phyloP scores from a whole-genome alignment of 2,113 vertebrate genomes.

The Hoplias malabaricus region DNA sequence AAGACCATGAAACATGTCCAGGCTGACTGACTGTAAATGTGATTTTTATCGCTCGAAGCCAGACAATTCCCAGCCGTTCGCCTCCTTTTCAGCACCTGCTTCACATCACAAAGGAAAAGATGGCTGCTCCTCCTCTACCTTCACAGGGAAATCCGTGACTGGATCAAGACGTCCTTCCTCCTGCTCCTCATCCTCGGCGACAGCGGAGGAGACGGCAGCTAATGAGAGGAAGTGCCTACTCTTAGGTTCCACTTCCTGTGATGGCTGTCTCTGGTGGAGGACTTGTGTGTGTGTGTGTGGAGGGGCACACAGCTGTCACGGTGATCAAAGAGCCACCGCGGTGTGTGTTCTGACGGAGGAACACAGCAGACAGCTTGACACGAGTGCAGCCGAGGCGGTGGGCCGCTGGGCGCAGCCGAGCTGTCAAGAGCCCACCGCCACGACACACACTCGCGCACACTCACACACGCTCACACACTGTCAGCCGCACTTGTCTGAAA shows the following conservation, averaged over 20 bases:
- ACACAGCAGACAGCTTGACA: conserved; percentile 42
- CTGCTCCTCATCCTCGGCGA: background rate
- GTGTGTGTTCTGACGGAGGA: conserved; percentile 32
- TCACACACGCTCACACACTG: background rate
- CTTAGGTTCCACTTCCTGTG: conserved; percentile 19
- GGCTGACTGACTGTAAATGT: background rate
- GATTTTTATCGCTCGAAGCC: background rate
- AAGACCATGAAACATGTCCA: no score
- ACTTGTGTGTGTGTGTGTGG: background rate
- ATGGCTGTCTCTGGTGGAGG: conserved; percentile 24
- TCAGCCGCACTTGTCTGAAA: background rate
- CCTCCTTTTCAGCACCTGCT: background rate
- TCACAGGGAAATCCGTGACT: background rate
- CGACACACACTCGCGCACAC: background rate
- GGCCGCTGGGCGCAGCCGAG: conserved; percentile 22
- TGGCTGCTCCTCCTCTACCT: background rate
- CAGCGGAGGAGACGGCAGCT: conserved; percentile 20
- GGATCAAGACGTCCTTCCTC: conserved; percentile 12
- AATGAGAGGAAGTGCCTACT: conserved; percentile 33
- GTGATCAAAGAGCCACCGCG: conserved; percentile 30
- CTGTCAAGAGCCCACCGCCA: conserved; percentile 15
- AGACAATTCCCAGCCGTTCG: background rate
- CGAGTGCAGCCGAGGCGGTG: conserved; percentile 22
- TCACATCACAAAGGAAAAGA: background rate
- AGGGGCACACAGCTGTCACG: conserved; percentile 29